Evolutionary conservation across 2,113 vertebrate species (phyloP).

Genomic region (Chroicocephalus ridibundus): DNA sequence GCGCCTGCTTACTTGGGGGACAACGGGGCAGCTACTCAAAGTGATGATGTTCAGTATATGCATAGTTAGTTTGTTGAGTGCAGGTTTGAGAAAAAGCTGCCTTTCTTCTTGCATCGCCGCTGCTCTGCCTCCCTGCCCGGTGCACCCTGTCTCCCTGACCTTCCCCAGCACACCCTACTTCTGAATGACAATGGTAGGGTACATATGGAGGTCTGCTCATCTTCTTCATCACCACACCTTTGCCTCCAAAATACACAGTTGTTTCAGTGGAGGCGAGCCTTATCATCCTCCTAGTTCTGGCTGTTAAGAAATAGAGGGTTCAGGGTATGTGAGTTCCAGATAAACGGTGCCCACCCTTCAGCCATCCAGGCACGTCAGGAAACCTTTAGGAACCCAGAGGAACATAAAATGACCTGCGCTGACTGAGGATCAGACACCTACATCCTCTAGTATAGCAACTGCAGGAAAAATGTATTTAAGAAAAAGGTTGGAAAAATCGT

Average conservation of each 20-base stretch:
- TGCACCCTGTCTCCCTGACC: background rate
- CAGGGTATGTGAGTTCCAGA: background rate
- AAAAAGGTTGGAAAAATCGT: background rate
- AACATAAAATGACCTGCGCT: background rate
- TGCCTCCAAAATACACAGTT: background rate
- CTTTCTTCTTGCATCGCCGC: rapidly evolving
- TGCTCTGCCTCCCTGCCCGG: background rate
- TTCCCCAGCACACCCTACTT: background rate
- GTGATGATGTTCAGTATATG: background rate
- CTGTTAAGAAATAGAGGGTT: background rate
- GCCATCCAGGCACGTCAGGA: background rate
- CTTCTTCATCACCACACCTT: background rate
- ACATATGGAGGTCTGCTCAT: background rate
- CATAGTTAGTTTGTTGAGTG: background rate
- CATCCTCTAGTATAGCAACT: background rate
- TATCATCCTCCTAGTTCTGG: background rate
- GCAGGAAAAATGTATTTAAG: background rate
- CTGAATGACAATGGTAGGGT: rapidly evolving
- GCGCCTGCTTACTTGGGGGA: rapidly evolving
- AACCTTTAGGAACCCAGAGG: background rate
- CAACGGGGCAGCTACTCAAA: background rate
- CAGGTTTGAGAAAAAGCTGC: background rate
- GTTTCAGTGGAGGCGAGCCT: background rate
- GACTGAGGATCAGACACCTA: background rate
- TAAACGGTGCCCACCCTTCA: background rate